Evolutionary conservation across 37 sponge, comb jelly and placozoan species (phyloP), one percentile per base, ranked within the genome.

Genomic region (Aphrocallistes beatrix): DNA sequence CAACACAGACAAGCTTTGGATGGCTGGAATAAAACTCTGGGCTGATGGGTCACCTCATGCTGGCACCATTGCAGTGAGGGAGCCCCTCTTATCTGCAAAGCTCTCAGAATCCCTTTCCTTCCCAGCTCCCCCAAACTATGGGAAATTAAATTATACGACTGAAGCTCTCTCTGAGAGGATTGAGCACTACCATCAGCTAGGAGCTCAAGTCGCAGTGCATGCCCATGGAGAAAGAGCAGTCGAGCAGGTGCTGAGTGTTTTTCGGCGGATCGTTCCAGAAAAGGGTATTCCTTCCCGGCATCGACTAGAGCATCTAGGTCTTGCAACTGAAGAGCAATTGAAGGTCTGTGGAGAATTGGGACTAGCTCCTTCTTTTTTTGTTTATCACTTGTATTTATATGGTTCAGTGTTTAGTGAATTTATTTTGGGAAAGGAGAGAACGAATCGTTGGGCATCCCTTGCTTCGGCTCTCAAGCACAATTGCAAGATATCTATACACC

Each of bases 211-310:
- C 40, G 85, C 88, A 17, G 45, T 51, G 0, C 92, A 91, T 82
- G 84, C 89, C 21, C 87, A 91, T 17, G 92, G 92, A 25, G 92
- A 91, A 1, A 36, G 89, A 21, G 89, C 89, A 38, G 81, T 89
- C 23, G 87, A 84, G 0, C 89, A 89, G 50, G 82, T 38, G 16
- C 85, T 91, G 51, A 25, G 50, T 0, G 86, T 36, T 37, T 91
- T 84, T 42, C 36, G 81, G 37, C 36, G 38, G 34, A 19, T 86
- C 10, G n/a, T 82, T 25, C 36, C 30, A 1, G 84, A 37, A n/a
- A 36, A 39, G 25, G 69, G 21, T 3, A 84, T 86, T 32, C 87
- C 37, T 36, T 3, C n/a, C 3, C 83, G 91, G 1, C 82, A 91
- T 51, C 89, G 92, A 0, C 19, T 91, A 23, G 92, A 91, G 81